Conservation (phyloP, 1,140 invertebrate species). For the Caerostris extrusa region DNA sequence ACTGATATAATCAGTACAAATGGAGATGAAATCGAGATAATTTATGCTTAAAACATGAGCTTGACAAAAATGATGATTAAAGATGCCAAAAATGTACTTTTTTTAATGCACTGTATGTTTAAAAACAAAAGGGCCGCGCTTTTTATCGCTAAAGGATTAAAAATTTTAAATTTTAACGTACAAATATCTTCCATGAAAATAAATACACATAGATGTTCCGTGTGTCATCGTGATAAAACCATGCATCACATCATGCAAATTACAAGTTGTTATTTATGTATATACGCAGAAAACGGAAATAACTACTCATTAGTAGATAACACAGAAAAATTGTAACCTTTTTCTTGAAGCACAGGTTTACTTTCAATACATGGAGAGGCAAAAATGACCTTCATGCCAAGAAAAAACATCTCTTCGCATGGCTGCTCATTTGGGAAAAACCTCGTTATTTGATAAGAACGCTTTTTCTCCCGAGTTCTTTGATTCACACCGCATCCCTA, state of each 20-base stretch:
- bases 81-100: too few species aligned
- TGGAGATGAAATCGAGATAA: too few species aligned
- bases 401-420: not conserved
- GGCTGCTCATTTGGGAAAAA: conserved; percentile 30
- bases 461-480: not conserved
- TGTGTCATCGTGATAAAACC: not conserved
- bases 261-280: not conserved
- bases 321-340: not conserved
- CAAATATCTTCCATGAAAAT: too few species aligned
- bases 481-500: not conserved
- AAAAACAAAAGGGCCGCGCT: too few species aligned
- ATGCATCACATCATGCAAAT: not conserved
- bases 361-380: not conserved
- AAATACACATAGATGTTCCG: too few species aligned
- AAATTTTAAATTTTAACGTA: too few species aligned
- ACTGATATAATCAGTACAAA: too few species aligned
- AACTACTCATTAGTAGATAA: not conserved
- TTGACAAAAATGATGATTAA: too few species aligned
- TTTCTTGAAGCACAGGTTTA: not conserved
- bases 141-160: too few species aligned
- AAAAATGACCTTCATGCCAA: not conserved
- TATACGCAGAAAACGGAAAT: not conserved
- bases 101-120: too few species aligned
- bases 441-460: conserved; percentile 29
- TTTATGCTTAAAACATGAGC: too few species aligned